Base-by-base conservation (phyloP, 2,888 invertebrate genomes). In the Opisthograptis luteolata region DNA sequence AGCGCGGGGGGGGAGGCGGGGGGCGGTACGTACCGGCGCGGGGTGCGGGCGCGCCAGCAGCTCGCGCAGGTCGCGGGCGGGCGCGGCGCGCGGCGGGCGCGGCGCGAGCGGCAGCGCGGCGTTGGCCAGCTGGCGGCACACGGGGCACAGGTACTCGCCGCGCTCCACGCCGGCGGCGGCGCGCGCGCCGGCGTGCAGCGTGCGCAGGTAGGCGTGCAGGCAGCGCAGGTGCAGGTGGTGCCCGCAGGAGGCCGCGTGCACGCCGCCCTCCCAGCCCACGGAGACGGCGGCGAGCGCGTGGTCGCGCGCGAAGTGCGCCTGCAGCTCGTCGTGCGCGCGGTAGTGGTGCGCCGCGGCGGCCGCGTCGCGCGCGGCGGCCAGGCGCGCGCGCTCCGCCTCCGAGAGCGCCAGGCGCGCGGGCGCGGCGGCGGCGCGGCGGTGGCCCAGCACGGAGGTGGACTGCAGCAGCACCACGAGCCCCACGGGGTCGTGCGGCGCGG, bases 211-310 rank as follows among this genome's bases (percentile, higher is more conserved):
- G 0, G 97, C 94, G 76, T 95, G 95, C 71, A 98, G 94, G 83
- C 99, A 99, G 77, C 96, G 96, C 69, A 98, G 92, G 89, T 99
- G 99, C 50, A 99, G 93, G 85, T 98, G 97, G 88, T 99, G 99
- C 0, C 99, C 99, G 90, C 99, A 99, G 1, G 98, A 97, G 84
- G 96, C 96, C 41, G 97, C 96, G 83, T 97, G 96, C 41, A 98
- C 96, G 42, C 98, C 98, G 58, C 97, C 96, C 82, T 96, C 96
- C 94, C 96, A 96, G 2, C 96, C 96, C 36, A 44, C 47, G 12
- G 32, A 51, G 19, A 55, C 45, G 15, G 58, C 57, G 9, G 14
- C 22, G 7, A 55, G 54, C 39, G 58, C 54, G 27, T 49, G 52
- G 30, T 39, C 28, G 4, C 39, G 10, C 2, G 52, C 95, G 76